Evolutionary conservation across 2,113 vertebrate genomes (phyloP).

Genomic region (Chloroceryle aenea): DNA sequence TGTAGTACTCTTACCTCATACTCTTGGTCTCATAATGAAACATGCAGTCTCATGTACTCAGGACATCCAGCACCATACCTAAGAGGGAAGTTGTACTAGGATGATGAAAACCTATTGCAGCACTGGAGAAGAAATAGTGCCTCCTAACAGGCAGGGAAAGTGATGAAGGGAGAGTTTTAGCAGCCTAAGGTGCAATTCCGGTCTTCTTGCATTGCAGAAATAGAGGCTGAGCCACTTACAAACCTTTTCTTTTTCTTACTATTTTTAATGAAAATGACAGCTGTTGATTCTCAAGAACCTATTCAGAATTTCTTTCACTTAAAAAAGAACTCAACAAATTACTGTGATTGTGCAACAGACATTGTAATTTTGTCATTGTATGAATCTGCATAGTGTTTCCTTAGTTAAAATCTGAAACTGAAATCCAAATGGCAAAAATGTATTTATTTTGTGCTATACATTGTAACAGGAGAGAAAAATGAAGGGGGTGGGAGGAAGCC

Average conservation of each 20-base stretch:
- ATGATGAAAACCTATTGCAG: accelerated
- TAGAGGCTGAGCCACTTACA: neutral
- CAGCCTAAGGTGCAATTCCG: neutral
- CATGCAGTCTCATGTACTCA: neutral
- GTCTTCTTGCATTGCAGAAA: neutral
- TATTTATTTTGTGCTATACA: neutral
- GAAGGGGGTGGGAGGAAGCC: neutral
- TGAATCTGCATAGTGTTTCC: neutral
- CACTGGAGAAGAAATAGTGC: neutral
- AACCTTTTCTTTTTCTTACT: neutral
- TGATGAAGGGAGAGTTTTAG: neutral
- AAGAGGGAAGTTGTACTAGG: neutral
- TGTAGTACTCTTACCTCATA: neutral
- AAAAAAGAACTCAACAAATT: neutral
- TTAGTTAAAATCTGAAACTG: neutral
- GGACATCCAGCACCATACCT: accelerated
- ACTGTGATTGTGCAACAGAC: neutral
- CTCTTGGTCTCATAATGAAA: neutral
- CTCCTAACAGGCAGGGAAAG: neutral
- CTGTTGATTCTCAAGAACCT: neutral
- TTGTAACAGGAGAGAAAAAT: neutral
- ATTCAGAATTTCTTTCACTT: neutral
- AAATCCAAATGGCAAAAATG: neutral
- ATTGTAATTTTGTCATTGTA: neutral
- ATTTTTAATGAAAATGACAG: neutral